Conservation (phyloP, 2,113 vertebrate genomes). For the Festucalex cinctus region DNA sequence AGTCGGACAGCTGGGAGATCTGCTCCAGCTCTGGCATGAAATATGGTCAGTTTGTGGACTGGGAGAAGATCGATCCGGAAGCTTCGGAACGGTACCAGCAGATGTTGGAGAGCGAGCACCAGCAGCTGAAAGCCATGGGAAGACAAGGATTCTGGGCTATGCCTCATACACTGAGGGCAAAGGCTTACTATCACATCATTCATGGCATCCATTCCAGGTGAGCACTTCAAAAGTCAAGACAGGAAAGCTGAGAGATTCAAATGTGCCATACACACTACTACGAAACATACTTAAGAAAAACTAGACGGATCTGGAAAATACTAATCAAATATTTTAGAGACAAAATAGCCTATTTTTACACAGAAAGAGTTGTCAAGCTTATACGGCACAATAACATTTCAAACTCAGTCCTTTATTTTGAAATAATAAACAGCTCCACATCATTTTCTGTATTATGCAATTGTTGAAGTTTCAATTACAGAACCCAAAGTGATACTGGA, state of each 20-base stretch:
- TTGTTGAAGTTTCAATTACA: background rate
- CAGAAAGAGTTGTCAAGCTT: no score
- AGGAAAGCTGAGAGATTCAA: background rate
- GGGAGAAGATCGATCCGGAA: slow-evolving; percentile 76
- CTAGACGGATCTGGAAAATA: no score
- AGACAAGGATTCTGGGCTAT: slow-evolving; percentile 77
- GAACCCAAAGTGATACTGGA: background rate
- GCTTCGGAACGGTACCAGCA: slow-evolving; percentile 48
- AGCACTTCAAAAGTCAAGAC: background rate
- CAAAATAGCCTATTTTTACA: background rate
- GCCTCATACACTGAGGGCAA: slow-evolving; percentile 72
- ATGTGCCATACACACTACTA: background rate
- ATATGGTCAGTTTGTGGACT: slow-evolving; percentile 80
- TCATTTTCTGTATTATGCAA: background rate
- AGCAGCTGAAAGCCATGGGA: slow-evolving; percentile 78
- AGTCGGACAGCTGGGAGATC: slow-evolving; percentile 76
- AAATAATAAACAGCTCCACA: background rate
- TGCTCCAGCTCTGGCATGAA: slow-evolving; percentile 64
- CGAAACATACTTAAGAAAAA: background rate
- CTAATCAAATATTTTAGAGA: background rate
- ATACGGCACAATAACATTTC: no score
- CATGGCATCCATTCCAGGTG: slow-evolving; percentile 71
- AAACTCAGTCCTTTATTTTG: background rate
- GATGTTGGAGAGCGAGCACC: slow-evolving; percentile 57
- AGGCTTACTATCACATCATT: slow-evolving; percentile 80